These are phyloP conservation scores for Phycodurus eques DNA, from an alignment of 2,113 vertebrate species.

Conservation along the genomic window DNA sequence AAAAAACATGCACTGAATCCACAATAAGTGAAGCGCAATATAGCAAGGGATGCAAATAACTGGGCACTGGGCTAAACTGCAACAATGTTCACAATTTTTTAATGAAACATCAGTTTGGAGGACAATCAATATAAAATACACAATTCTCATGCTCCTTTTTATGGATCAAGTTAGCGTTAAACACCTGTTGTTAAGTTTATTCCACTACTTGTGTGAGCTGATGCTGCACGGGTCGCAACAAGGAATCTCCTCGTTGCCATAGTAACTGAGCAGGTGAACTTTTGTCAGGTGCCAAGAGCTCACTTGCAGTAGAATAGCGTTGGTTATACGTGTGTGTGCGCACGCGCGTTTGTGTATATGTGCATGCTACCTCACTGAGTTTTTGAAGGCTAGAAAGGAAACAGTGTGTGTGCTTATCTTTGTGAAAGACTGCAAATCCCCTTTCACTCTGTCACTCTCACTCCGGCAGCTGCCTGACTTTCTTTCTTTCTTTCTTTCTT, in stretches of 20 bases:
- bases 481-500: constrained; percentile 2
- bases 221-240: constrained; percentile 43
- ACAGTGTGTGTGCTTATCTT: constrained; percentile 46
- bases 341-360: neutral
- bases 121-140: neutral
- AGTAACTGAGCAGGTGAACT: constrained; percentile 63
- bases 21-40: too few relatives aligned
- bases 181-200: neutral
- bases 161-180: neutral
- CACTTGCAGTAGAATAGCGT: constrained; percentile 39
- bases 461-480: constrained; percentile 32
- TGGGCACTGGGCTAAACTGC: neutral
- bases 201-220: constrained; percentile 16
- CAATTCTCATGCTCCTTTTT: too few relatives aligned
- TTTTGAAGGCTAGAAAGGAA: constrained; percentile 44
- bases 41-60: neutral
- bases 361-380: constrained; percentile 13
- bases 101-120: neutral
- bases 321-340: constrained; percentile 15
- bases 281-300: constrained; percentile 65
- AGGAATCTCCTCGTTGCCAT: constrained; percentile 57
- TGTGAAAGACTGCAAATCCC: constrained; percentile 45
- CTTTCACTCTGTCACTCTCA: constrained; percentile 49
- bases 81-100: neutral
- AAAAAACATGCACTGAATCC: too few relatives aligned